phyloP scores from a whole-genome alignment of 2,797 vertebrate genomes.

The Pteronotus mesoamericanus region DNA sequence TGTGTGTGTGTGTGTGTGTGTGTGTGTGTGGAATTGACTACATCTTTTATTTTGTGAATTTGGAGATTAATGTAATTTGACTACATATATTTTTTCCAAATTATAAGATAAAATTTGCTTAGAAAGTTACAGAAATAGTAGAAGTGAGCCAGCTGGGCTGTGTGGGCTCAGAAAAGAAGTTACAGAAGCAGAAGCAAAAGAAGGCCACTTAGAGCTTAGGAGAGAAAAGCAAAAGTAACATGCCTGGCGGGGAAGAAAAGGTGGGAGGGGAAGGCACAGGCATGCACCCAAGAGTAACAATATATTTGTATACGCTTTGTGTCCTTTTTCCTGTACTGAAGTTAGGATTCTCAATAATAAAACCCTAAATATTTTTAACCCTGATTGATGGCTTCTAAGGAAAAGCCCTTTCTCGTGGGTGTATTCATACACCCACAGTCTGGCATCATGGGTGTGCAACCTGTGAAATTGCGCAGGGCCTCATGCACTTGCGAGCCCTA shows the following conservation, averaged over 20 bases:
- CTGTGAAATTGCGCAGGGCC: neutral
- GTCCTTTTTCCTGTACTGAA: neutral
- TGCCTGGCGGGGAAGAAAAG: neutral
- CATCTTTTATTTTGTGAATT: neutral
- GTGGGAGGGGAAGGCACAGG: neutral
- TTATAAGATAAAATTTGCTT: neutral
- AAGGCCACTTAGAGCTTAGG: neutral
- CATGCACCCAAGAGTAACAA: neutral
- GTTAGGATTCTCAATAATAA: neutral
- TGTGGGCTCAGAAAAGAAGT: too few relatives aligned
- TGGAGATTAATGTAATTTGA: neutral
- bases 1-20: too few relatives aligned
- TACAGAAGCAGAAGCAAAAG: too few relatives aligned
- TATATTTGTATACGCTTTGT: neutral
- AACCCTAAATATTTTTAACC: neutral
- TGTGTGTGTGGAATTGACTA: neutral
- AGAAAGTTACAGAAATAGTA: neutral
- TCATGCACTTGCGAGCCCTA: neutral
- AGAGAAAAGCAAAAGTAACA: too few relatives aligned
- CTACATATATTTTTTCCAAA: neutral
- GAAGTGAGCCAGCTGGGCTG: neutral
- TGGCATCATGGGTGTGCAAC: neutral
- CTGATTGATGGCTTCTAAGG: neutral
- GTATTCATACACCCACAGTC: neutral
- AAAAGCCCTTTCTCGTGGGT: neutral